Base-by-base conservation (phyloP, 2,113 vertebrate species). In the Hippocampus zosterae region DNA sequence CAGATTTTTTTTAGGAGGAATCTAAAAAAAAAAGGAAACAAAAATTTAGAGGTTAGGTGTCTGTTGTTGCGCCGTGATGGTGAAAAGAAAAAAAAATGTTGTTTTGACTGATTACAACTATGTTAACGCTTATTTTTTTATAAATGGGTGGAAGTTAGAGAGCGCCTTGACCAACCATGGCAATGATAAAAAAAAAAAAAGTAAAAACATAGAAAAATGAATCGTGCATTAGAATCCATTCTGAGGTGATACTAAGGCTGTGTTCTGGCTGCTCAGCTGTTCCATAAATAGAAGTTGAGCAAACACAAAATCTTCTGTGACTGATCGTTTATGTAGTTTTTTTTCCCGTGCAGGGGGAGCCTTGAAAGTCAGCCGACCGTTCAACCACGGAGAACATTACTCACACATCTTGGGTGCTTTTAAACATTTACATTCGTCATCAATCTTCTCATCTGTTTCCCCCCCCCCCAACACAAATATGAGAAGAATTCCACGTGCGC, bases 201-300 rank as follows among this genome's bases (percentile, higher is more conserved):
- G 1, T 16, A 3, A 12, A 48, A 15, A 48, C 16, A 18, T 18
- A 19, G 6, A 50, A 18, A 50, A 19, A 50, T 50, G 6, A 6
- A 50, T 50, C 18, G 18, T 19, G 48, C 1, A 16, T 60, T 19
- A 60, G 8, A 70, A 12, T 65, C 62, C 62, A 52, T 73, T 8
- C 3, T 57, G 41, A 46, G 70, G 78, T 75, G 67, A 65, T 69
- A 77, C 40, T 27, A 57, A 44, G n/a, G 78, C 76, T 71, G 64
- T 21, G 27, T 67, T 44, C 69, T 55, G 64, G 80, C 61, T 79
- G 48, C 12, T 62, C 75, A 59, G 68, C 6, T 53, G 69, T 77
- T 85, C 81, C 73, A 73, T 65, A 85, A 84, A 87, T 84, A 85
- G 81, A 79, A 68, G 56, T 69, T 50, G 52, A 73, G 69, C 65